Conservation (phyloP, 2,888 invertebrate species). For the Agrenia bidenticulata region DNA sequence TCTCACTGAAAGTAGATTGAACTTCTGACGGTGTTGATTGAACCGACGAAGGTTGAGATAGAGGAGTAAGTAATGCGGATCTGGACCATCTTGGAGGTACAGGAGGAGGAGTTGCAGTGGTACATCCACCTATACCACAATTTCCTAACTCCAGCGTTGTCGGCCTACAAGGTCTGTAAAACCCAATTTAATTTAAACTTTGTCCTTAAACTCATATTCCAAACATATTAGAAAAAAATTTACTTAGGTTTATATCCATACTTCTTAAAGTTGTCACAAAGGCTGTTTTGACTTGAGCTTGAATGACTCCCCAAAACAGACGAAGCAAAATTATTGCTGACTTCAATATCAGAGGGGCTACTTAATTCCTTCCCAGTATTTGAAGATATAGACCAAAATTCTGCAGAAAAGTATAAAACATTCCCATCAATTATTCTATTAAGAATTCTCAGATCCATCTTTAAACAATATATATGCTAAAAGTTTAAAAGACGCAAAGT, state of each 20-base stretch:
- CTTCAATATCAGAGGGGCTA: slow-evolving; percentile 51
- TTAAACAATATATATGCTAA: too few species aligned
- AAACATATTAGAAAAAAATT: neutral
- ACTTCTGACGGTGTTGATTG: slow-evolving; percentile 53
- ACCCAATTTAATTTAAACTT: slow-evolving; percentile 3
- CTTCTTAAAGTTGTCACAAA: slow-evolving; percentile 48
- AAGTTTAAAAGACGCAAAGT: too few species aligned
- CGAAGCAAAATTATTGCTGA: slow-evolving; percentile 48
- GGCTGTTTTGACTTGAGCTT: slow-evolving; percentile 52
- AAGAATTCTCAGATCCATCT: too few species aligned
- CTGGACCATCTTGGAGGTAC: slow-evolving; percentile 52
- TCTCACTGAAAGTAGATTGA: slow-evolving; percentile 50
- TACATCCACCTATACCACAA: slow-evolving; percentile 34
- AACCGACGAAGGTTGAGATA: slow-evolving; percentile 49
- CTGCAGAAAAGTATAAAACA: too few species aligned
- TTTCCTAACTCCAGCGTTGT: slow-evolving; percentile 51
- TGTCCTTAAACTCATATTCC: neutral
- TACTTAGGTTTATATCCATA: slow-evolving; percentile 15
- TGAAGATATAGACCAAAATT: slow-evolving; percentile 52
- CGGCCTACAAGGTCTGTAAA: slow-evolving; percentile 45
- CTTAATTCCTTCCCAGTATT: slow-evolving; percentile 49
- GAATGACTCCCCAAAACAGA: slow-evolving; percentile 52
- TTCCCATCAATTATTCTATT: too few species aligned
- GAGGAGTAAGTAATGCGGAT: slow-evolving; percentile 49
- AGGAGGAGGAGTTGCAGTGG: slow-evolving; percentile 46